A percentile compares a stretch with the other conserved stretches of the same genome.
These are phyloP conservation scores for Apotomis turbidana DNA, from an alignment of 2,888 invertebrate genomes.

Conservation along the genomic window DNA sequence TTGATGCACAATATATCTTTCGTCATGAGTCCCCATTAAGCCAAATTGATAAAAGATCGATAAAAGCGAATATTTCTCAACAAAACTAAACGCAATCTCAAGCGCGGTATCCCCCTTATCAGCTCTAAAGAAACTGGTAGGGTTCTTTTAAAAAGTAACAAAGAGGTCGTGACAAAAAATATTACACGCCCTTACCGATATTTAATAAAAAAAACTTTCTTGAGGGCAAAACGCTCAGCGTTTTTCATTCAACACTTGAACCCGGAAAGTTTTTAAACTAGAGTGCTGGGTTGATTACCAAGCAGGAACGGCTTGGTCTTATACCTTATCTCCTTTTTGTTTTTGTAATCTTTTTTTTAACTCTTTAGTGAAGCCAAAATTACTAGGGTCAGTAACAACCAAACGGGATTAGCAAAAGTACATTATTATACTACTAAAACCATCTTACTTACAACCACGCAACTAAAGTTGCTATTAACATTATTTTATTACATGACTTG, in stretches of 20 bases:
- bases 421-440: too few relatives aligned
- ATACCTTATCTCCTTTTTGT: slow-evolving; percentile 11
- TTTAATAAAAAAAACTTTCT: slow-evolving; percentile 9
- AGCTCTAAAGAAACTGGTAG: slow-evolving; percentile 7
- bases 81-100: not conserved
- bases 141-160: slow-evolving; percentile 2
- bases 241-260: slow-evolving; percentile 34
- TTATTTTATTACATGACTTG: too few relatives aligned
- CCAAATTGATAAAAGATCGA: not conserved
- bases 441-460: too few relatives aligned
- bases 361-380: too few relatives aligned
- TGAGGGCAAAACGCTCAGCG: slow-evolving; percentile 3
- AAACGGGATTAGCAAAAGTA: too few relatives aligned
- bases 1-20: not conserved
- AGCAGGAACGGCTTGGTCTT: slow-evolving; percentile 17
- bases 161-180: slow-evolving; percentile 20
- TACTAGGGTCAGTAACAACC: too few relatives aligned
- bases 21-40: not conserved
- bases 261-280: slow-evolving; percentile 30
- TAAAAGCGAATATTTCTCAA: slow-evolving; percentile 51
- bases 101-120: not conserved
- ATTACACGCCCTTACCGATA: slow-evolving; percentile 3
- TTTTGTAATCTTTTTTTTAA: not conserved
- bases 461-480: too few relatives aligned
- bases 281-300: slow-evolving; percentile 32